phyloP scores from a whole-genome alignment of 2,797 vertebrate species.

The Pantherophis alleghaniensis region DNA sequence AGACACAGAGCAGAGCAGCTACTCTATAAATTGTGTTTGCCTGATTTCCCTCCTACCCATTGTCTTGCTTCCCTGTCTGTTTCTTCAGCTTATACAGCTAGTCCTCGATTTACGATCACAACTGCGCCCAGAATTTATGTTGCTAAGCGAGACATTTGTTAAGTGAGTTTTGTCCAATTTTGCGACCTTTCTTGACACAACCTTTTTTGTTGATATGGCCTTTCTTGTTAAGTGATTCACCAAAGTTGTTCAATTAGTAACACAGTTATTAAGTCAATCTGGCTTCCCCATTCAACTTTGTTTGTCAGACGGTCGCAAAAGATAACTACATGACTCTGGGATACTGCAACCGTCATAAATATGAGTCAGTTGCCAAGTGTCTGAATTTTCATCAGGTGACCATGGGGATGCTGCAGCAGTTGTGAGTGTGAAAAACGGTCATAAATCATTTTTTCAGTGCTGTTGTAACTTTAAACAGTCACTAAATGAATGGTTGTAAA shows the following conservation, averaged over 20 bases:
- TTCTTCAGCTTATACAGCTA: not conserved
- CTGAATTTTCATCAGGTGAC: not conserved
- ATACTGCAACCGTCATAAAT: not conserved
- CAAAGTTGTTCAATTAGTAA: too few species aligned
- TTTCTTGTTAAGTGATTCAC: too few species aligned
- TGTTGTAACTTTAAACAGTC: not conserved
- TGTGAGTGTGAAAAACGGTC: not conserved
- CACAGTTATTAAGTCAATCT: not conserved
- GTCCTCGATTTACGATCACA: not conserved
- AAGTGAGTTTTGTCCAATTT: not conserved
- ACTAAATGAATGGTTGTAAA: not conserved
- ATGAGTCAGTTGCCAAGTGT: not conserved
- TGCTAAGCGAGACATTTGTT: not conserved
- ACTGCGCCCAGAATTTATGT: not conserved
- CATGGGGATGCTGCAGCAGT: not conserved
- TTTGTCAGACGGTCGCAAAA: not conserved
- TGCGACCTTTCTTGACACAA: not conserved
- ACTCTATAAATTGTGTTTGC: not conserved
- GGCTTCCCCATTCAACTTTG: not conserved
- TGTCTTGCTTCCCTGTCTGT: not conserved
- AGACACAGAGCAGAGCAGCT: not conserved
- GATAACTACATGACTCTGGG: not conserved
- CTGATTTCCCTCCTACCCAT: not conserved
- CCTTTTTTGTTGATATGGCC: too few species aligned
- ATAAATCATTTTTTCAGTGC: not conserved